A percentile compares a stretch with the other conserved stretches of the same genome.
Conservation (phyloP, 2,888 invertebrate genomes). For the Baronia brevicornis region DNA sequence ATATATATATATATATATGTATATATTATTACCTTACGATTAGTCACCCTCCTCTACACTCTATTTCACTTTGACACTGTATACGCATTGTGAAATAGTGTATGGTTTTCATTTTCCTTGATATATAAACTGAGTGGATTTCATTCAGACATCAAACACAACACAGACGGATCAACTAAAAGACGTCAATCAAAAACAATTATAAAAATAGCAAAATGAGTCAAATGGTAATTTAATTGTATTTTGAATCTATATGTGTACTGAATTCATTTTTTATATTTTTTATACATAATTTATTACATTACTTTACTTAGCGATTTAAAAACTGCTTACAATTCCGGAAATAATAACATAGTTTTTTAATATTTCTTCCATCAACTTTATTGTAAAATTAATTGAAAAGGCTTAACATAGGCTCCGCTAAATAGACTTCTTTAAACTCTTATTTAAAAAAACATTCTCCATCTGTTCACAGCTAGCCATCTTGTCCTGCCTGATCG, state of each 20-base stretch:
- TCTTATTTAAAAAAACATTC: neutral
- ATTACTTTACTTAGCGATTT: too few relatives aligned
- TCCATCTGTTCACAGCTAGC: slow-evolving; percentile 3
- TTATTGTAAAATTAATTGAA: too few relatives aligned
- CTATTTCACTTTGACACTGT: slow-evolving; percentile 41
- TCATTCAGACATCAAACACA: slow-evolving; percentile 37
- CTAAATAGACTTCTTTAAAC: neutral
- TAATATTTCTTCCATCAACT: too few relatives aligned
- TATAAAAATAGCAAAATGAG: slow-evolving; percentile 33
- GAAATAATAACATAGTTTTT: too few relatives aligned
- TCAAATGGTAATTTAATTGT: slow-evolving; percentile 35
- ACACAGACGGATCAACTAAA: slow-evolving; percentile 8
- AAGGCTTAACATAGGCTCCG: too few relatives aligned
- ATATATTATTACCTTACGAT: too few relatives aligned
- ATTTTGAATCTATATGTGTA: too few relatives aligned
- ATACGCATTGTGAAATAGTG: slow-evolving; percentile 52
- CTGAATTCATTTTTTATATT: too few relatives aligned
- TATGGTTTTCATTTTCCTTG: slow-evolving; percentile 56
- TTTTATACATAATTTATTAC: too few relatives aligned
- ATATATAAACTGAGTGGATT: slow-evolving; percentile 54
- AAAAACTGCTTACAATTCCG: too few relatives aligned
- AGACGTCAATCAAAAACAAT: slow-evolving; percentile 17
- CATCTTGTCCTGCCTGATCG: slow-evolving; percentile 25
- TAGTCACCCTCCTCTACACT: too few relatives aligned
- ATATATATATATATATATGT: too few relatives aligned